Conservation (phyloP, 92 coral and sea anemone species). For the Desmophyllum pertusum region DNA sequence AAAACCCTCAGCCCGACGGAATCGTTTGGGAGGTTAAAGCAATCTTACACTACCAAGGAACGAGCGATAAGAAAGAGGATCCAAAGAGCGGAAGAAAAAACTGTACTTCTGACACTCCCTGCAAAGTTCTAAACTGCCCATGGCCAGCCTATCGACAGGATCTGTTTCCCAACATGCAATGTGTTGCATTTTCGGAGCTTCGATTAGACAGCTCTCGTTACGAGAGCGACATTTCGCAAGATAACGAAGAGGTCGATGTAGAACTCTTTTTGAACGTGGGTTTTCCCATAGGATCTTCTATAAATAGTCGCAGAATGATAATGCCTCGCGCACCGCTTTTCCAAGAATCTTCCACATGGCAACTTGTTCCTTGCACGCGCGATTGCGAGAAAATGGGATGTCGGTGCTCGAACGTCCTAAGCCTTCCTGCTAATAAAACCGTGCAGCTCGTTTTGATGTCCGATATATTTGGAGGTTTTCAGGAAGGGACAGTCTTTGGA, state of each 20-base stretch:
- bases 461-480: background rate
- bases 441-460: conserved; percentile 67
- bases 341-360: conserved; percentile 72
- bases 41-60: conserved; percentile 46
- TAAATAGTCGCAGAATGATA: conserved; percentile 51
- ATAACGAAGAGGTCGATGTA: conserved; percentile 45
- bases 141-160: conserved; percentile 44
- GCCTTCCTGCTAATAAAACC: conserved; percentile 64
- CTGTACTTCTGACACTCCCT: conserved; percentile 51
- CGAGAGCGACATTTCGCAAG: background rate
- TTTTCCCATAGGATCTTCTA: conserved; percentile 52
- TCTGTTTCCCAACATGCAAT: background rate
- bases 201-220: background rate
- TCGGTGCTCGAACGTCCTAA: conserved; percentile 60
- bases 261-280: conserved; percentile 60
- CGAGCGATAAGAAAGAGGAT: conserved; percentile 17
- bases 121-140: conserved; percentile 68
- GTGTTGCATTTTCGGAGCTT: background rate
- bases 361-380: conserved; percentile 54
- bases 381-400: conserved; percentile 59
- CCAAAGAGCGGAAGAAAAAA: conserved; percentile 36
- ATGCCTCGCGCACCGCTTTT: conserved; percentile 62
- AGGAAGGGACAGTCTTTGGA: background rate
- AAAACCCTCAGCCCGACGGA: conserved; percentile 45
- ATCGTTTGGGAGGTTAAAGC: conserved; percentile 34